Evolutionary conservation across 2,797 vertebrate species (phyloP).

Genomic region (Spinibarbus caldwelli): DNA sequence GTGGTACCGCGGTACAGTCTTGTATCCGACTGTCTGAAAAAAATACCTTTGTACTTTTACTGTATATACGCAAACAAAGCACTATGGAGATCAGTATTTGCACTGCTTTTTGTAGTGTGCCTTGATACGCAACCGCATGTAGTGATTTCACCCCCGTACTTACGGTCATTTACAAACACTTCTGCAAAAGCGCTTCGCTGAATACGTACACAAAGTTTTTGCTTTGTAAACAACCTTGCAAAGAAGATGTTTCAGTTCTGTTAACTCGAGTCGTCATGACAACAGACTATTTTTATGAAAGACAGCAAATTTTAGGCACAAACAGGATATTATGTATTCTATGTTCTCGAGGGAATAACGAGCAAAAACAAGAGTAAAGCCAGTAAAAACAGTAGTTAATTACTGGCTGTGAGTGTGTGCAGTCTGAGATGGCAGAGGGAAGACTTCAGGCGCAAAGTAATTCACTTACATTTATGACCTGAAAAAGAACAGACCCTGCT

Average conservation of each 20-base stretch:
- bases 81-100: neutral
- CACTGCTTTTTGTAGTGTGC: neutral
- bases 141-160: constrained; percentile 32
- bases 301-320: constrained; percentile 57
- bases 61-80: no score
- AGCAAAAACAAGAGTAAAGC: constrained; percentile 61
- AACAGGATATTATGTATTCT: constrained; percentile 61
- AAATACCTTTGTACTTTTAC: neutral
- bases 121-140: constrained; percentile 20
- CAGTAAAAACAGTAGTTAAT: constrained; percentile 68
- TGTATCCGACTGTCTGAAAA: neutral
- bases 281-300: constrained; percentile 60
- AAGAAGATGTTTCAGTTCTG: constrained; percentile 64
- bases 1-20: neutral
- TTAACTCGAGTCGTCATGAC: constrained; percentile 57
- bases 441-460: constrained; percentile 50
- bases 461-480: constrained; percentile 45
- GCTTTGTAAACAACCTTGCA: constrained; percentile 62
- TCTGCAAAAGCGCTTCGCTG: constrained; percentile 34
- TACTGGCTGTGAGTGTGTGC: constrained; percentile 60
- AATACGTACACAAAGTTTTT: constrained; percentile 56
- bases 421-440: constrained; percentile 48
- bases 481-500: constrained; percentile 42
- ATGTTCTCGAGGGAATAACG: constrained; percentile 55
- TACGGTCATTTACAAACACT: constrained; percentile 49